Percentiles rank a stretch among this genome's conserved stretches.
phyloP scores from a whole-genome alignment of 2,113 vertebrate species.

The Leptobrachium ailaonicum region DNA sequence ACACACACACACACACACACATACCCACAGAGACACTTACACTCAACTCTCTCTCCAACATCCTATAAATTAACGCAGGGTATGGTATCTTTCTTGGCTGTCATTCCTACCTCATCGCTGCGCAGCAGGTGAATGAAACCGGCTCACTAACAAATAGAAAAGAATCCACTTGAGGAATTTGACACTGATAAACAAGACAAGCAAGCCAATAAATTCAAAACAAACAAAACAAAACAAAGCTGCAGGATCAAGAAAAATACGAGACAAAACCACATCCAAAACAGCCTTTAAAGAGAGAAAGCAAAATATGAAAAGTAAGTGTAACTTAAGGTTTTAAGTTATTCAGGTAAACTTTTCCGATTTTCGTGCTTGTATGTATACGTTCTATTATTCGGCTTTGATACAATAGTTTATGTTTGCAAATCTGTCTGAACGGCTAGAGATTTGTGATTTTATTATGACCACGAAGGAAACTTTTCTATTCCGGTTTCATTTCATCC shows the following conservation, averaged over 20 bases:
- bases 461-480: background rate
- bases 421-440: background rate
- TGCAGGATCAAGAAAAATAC: slow-evolving; percentile 10
- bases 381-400: too few relatives aligned
- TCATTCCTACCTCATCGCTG: slow-evolving; percentile 33
- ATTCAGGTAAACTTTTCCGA: too few relatives aligned
- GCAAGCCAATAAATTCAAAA: background rate
- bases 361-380: too few relatives aligned
- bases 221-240: slow-evolving; percentile 5
- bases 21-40: slow-evolving; percentile 28
- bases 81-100: slow-evolving; percentile 23
- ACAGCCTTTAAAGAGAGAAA: slow-evolving; percentile 4
- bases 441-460: background rate
- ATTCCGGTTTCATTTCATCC: background rate
- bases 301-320: slow-evolving; percentile 47
- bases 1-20: slow-evolving; percentile 28
- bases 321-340: background rate
- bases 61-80: slow-evolving; percentile 11
- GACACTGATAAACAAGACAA: slow-evolving; percentile 13
- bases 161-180: background rate
- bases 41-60: slow-evolving; percentile 14
- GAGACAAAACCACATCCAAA: slow-evolving; percentile 14
- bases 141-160: slow-evolving; percentile 11
- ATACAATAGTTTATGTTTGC: too few relatives aligned
- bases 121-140: slow-evolving; percentile 36